Percentiles rank a stretch among this genome's conserved stretches.
phyloP scores from a whole-genome alignment of 2,797 vertebrate genomes.

The Lateolabrax maculatus region DNA sequence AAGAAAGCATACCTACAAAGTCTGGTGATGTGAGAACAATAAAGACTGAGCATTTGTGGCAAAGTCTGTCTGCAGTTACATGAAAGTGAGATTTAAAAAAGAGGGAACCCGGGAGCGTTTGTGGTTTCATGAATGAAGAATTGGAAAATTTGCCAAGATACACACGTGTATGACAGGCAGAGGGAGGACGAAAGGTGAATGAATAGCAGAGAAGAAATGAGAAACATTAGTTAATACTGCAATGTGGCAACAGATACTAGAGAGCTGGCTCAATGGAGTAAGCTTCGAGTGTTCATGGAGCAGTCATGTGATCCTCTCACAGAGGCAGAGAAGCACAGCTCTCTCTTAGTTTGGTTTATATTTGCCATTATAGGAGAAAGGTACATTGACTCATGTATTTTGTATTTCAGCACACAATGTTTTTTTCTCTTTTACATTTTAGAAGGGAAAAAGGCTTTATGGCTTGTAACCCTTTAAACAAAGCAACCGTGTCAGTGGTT shows the following conservation, averaged over 20 bases:
- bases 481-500: neutral
- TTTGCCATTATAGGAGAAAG: neutral
- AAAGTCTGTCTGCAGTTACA: neutral
- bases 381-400: neutral
- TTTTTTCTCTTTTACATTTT: neutral
- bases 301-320: conserved; percentile 46
- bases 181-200: neutral
- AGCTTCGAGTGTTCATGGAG: neutral
- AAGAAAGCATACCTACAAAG: neutral
- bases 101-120: neutral
- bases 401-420: neutral
- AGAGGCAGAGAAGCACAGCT: conserved; percentile 19
- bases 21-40: neutral
- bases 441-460: neutral
- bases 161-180: neutral
- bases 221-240: conserved; percentile 12
- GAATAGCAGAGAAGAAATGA: conserved; percentile 27
- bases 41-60: too few species aligned
- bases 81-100: neutral
- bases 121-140: neutral
- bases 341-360: neutral
- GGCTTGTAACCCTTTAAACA: neutral
- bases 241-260: conserved; percentile 38
- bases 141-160: neutral
- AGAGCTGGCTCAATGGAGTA: neutral